These are phyloP conservation scores for Sthenelais limicola DNA, from an alignment of 2,888 invertebrate species.

Conservation along the genomic window DNA sequence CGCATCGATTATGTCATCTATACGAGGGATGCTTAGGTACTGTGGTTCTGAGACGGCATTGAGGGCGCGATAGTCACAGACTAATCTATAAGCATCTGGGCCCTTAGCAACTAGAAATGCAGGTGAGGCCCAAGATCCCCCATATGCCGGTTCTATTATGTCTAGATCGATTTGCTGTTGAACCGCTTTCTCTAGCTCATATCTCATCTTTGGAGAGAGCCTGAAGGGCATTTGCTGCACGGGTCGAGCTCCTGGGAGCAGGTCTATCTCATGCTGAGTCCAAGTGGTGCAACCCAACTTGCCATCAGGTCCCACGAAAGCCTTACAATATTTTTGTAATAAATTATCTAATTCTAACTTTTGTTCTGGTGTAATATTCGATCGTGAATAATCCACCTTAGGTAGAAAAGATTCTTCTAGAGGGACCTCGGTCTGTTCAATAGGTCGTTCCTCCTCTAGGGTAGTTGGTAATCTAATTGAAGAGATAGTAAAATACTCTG, in stretches of 20 bases:
- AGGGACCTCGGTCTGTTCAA: no score
- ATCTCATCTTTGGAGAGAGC: neutral
- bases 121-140: neutral
- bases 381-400: neutral
- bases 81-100: neutral
- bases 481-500: no score
- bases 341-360: neutral
- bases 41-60: neutral
- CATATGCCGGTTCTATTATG: no score
- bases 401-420: no score
- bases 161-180: neutral
- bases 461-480: no score
- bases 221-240: neutral
- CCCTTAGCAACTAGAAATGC: neutral
- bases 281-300: neutral
- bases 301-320: neutral
- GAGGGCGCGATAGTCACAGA: neutral
- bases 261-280: neutral
- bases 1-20: neutral
- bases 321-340: neutral
- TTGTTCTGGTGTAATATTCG: neutral
- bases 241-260: neutral
- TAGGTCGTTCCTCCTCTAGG: no score
- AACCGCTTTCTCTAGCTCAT: neutral
- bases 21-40: neutral